Evolutionary conservation across 2,888 invertebrate genomes (phyloP), one percentile per base, ranked within the genome.

Genomic region (Philonicus albiceps): DNA sequence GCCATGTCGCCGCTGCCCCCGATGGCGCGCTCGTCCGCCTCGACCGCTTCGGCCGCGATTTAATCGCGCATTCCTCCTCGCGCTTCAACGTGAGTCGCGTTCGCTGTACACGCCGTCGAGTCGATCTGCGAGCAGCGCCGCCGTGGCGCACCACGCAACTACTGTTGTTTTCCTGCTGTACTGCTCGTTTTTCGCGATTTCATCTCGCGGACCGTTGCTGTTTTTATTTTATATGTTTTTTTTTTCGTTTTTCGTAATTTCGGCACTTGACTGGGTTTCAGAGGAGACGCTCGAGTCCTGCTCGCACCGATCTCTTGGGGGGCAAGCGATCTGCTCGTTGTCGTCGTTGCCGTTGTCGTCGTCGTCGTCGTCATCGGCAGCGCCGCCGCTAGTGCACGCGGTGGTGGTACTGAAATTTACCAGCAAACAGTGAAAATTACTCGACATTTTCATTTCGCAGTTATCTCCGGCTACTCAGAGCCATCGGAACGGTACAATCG

Each of bases 391-490:
- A 81, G 86, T 37, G 84, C 75, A 43, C 84, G 84, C 27, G 37
- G 73, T 86, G 84, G 75, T 86, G 78, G 83, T 64, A 83, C 83
- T 64, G 37, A 83, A 64, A 37, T 72, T 83, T 83, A 64, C 83
- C 64, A 83, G 64, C 83, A 85, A 84, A 73, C 84, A 72, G 84
- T 84, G 84, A 72, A 85, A 75, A 85, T 49, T 74, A 75, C 88
- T 88, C 89, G 88, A 88, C 88, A 88, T 89, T 89, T 89, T 88
- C 89, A 86, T 86, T 89, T 89, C 88, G 89, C 91, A 91, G 91
- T 91, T 91, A 90, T 90, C 90, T 91, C 90, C 90, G 90, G 91
- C 89, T 90, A 90, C 90, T 91, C 89, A 88, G 88, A 90, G 91
- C 89, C 89, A 90, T 88, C 89, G 88, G 88, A 88, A 87, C 88